phyloP scores from a whole-genome alignment of 2,113 vertebrate genomes.

The Tachysurus vachellii region DNA sequence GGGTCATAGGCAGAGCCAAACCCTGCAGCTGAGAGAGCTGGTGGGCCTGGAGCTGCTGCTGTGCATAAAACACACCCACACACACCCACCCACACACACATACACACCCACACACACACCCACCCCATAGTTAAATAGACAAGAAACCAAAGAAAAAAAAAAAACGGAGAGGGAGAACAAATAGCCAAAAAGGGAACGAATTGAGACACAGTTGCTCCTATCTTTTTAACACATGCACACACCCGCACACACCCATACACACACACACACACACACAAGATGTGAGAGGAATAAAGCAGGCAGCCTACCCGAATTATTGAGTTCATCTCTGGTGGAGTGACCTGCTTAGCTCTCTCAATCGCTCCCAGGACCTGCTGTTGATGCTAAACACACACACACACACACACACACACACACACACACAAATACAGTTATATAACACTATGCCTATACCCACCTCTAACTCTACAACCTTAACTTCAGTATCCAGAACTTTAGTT shows the following conservation, averaged over 20 bases:
- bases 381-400: constrained; percentile 76
- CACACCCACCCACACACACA: constrained; percentile 19
- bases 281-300: background rate
- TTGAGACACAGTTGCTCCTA: background rate
- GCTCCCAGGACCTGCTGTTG: constrained; percentile 97
- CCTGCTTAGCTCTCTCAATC: constrained; percentile 96
- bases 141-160: background rate
- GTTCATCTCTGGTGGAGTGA: constrained; percentile 95
- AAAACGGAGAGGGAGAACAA: background rate
- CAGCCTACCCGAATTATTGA: constrained; percentile 93
- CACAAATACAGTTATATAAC: background rate
- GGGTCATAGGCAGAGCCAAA: constrained; percentile 89
- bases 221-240: background rate
- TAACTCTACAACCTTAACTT: background rate
- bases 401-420: constrained; percentile 36
- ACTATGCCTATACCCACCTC: background rate
- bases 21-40: constrained; percentile 98
- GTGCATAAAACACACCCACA: constrained; percentile 59
- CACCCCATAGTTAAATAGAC: background rate
- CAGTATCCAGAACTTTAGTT: background rate
- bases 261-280: background rate
- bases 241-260: constrained; percentile 16
- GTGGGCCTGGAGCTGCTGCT: constrained; percentile 99
- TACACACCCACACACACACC: constrained; percentile 4
- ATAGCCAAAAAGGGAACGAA: constrained; percentile 18